Conservation (phyloP, 2,797 vertebrate species). For the Thaleichthys pacificus region DNA sequence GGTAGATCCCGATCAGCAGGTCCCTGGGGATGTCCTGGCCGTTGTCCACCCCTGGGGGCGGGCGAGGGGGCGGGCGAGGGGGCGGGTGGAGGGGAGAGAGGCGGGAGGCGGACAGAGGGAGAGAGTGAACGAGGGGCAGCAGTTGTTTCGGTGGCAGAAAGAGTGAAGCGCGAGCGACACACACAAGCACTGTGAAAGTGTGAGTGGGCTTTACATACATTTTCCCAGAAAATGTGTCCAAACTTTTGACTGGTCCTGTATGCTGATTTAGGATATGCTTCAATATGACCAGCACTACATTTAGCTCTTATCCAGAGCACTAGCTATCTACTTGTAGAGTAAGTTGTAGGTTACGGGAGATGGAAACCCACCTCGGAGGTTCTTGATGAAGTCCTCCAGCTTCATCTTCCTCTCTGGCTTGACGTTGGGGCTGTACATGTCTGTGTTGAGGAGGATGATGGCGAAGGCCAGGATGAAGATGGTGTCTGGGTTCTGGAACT, state of each 20-base stretch:
- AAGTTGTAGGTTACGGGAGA: not conserved
- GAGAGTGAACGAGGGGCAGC: not conserved
- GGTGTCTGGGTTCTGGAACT: constrained; percentile 97
- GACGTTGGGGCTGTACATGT: constrained; percentile 99
- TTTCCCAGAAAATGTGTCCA: too few relatives aligned
- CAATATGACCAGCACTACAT: too few relatives aligned
- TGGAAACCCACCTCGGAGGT: constrained; percentile 87
- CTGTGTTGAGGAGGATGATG: constrained; percentile 97
- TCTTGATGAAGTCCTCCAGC: constrained; percentile 96
- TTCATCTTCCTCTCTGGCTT: constrained; percentile 99
- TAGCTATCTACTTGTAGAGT: too few relatives aligned
- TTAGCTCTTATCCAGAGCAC: too few relatives aligned
- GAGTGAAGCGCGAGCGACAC: not conserved
- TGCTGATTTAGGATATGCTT: not conserved
- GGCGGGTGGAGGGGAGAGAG: not conserved
- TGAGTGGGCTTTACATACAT: not conserved
- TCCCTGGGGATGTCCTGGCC: constrained; percentile 91
- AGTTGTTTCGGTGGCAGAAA: not conserved
- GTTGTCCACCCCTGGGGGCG: constrained; percentile 83
- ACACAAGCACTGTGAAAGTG: not conserved
- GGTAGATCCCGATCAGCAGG: constrained; percentile 90
- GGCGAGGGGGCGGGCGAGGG: not conserved
- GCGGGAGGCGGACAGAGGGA: not conserved
- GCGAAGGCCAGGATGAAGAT: constrained; percentile 99
- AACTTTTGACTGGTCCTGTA: too few relatives aligned